A percentile compares a stretch with the other conserved stretches of the same genome.
Conservation (phyloP, 2,888 invertebrate species). For the Norana najaformis region DNA sequence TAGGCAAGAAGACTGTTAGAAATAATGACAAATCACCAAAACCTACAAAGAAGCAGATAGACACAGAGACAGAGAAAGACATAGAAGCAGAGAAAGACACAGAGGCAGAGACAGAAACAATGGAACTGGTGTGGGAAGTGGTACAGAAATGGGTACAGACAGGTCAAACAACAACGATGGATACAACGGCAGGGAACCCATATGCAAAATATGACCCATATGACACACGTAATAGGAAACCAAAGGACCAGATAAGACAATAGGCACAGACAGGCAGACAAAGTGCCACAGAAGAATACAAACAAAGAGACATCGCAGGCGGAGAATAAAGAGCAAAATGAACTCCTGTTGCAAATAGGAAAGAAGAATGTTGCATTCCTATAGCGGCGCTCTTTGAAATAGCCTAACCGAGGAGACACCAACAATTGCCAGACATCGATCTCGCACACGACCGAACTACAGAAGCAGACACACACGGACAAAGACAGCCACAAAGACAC, state of each 20-base stretch:
- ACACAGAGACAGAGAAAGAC: neutral
- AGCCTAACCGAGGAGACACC: too few relatives aligned
- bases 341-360: too few relatives aligned
- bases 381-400: too few relatives aligned
- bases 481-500: too few relatives aligned
- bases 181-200: neutral
- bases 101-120: neutral
- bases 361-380: too few relatives aligned
- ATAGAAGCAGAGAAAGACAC: neutral
- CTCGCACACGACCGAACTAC: too few relatives aligned
- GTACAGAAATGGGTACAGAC: neutral
- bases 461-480: too few relatives aligned
- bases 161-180: neutral
- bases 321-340: too few relatives aligned
- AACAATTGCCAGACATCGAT: too few relatives aligned
- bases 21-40: neutral
- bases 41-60: too few relatives aligned
- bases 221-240: neutral
- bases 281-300: neutral
- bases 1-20: neutral
- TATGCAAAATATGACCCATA: too few relatives aligned
- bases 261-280: neutral
- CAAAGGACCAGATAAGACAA: neutral
- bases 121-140: neutral
- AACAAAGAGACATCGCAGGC: neutral